Base-by-base conservation (phyloP, 1,140 invertebrate species). In the Helicoverpa zea region DNA sequence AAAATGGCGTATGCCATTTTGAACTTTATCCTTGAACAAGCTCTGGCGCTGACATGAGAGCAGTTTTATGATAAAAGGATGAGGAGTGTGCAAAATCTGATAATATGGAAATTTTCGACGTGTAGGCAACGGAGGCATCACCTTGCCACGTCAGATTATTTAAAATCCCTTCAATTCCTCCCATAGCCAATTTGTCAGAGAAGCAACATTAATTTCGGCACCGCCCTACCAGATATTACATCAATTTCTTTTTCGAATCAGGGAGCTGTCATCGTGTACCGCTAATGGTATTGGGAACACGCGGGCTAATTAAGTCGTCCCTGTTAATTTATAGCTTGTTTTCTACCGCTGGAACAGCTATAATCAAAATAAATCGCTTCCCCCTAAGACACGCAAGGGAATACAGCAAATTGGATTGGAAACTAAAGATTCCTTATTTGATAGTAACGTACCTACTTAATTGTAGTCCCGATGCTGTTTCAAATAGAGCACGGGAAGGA, bases 261-360 rank as follows among this genome's bases (percentile, higher is more conserved):
- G 79, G 83, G 83, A 85, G 86, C 91, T 91, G 89, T 93, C 92
- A 92, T 90, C 90, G 84, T 86, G 77, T 66, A 88, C 88, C 86
- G 84, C 90, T 94, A 94, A 94, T 92, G 92, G 93, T 92, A 94
- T 94, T 93, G 91, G 90, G 85, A 88, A 89, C 88, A 91, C 83
- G 76, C 83, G 79, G 79, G 85, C 89, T 94, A 94, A 94, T 94
- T 94, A 94, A 94, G 91, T 90, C 91, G 88, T 93, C 84, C 76
- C 84, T 86, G 83, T 90, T 88, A 92, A 92, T 92, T 92, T 90
- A 89, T 88, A 82, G 87, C 83, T 84, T 89, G 88, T 91, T 89
- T 87, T 88, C 86, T 84, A 84, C 76, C 72, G 80, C 76, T 76
- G 81, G 74, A 84, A 87, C 84, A 86, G 87, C 84, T 83, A 87